Conservation (phyloP, 2,888 invertebrate species). For the Lithodes maja region DNA sequence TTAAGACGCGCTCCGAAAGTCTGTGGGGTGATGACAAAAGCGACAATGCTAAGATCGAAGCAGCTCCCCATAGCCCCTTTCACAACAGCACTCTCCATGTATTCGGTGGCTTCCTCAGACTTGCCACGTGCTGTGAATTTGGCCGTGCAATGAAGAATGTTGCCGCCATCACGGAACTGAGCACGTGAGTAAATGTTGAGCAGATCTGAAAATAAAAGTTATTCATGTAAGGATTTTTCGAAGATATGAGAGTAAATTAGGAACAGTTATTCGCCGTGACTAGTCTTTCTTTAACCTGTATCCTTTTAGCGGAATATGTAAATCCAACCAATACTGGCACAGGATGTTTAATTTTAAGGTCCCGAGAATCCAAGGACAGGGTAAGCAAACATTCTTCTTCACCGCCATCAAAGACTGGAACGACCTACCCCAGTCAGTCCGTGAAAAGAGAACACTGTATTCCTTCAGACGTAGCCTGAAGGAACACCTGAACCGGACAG, state of each 20-base stretch:
- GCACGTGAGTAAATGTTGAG: constrained; percentile 2
- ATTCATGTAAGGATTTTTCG: background rate
- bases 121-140: constrained; percentile 73
- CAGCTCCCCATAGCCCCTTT: constrained; percentile 71
- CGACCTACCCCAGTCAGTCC: no score
- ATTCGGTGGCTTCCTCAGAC: constrained; percentile 64
- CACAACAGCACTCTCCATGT: constrained; percentile 41
- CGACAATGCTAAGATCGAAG: constrained; percentile 72
- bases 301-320: no score
- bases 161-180: constrained; percentile 26
- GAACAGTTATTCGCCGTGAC: background rate
- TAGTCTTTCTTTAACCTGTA: no score
- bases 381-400: no score
- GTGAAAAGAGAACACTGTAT: no score
- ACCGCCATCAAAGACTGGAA: no score
- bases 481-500: no score
- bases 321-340: background rate
- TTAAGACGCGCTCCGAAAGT: constrained; percentile 74
- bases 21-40: constrained; percentile 73
- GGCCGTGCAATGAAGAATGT: constrained; percentile 73
- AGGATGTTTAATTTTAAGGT: no score
- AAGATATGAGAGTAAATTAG: background rate
- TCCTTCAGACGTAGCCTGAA: no score
- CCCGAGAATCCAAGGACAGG: no score
- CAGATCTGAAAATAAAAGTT: constrained; percentile 30